Evolutionary conservation across 1,140 invertebrate species (phyloP), one percentile per base, ranked within the genome.

Genomic region (Drosophila funebris): DNA sequence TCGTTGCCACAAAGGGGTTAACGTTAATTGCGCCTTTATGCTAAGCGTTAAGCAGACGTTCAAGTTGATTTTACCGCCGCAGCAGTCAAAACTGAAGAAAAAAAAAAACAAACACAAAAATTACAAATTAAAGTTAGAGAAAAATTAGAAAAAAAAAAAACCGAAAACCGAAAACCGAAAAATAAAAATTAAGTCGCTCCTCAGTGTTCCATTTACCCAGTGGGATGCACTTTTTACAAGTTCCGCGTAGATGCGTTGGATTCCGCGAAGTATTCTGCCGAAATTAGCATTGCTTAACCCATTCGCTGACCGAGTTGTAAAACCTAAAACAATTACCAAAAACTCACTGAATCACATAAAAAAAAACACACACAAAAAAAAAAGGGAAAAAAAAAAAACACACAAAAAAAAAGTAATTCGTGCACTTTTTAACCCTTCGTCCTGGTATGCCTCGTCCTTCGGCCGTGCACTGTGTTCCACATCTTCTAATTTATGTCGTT

Each of bases 21-120:
- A 87, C 72, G 82, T 76, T 87, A 88, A 87, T 88, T 87, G 83
- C 68, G 52, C 72, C 78, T 87, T 87, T 87, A 87, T 88, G 78
- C 76, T 88, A 83, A 78, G 52, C 78, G 78, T 78, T 88, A 83
- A 78, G 52, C 78, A 73, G 78, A 29, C 46, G 24, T 20, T 37
- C 41, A 36, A 41, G 20, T 73, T 76, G 75, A 87, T 75, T 58
- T 70, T 57, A 46, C 56, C 37, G 53, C 74, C 61, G 27, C 57
- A 73, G 64, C 69, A 63, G 41, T 61, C 67, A 73, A 72, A 73
- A 43, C 20, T 64, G 18, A 33, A 44, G 2, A 61, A 48, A 44
- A 58, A 31, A 43, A 44, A 58, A 44, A 31, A 8, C 29, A 24
- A 46, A n/a, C n/a, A n/a, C n/a, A n/a, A n/a, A n/a, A n/a, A n/a